Evolutionary conservation across 2,888 invertebrate genomes (phyloP).

Genomic region (Schizaphis graminum): DNA sequence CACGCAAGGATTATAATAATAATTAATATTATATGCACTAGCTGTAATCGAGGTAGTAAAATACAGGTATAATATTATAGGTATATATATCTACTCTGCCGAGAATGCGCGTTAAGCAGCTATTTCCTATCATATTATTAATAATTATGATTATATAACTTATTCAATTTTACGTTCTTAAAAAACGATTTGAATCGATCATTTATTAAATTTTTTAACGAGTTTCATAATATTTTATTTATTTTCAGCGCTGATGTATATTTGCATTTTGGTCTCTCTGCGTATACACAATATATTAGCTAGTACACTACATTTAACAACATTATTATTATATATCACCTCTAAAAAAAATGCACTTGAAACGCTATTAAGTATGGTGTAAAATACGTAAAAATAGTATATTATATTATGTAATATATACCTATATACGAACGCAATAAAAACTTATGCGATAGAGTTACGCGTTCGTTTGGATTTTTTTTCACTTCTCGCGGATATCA

Average conservation of each 20-base stretch:
- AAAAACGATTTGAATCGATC: slow-evolving; percentile 12
- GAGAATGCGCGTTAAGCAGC: neutral
- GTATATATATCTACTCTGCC: neutral
- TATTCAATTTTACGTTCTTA: neutral
- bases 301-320: neutral
- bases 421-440: neutral
- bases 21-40: slow-evolving; percentile 22
- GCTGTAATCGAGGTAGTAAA: neutral
- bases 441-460: neutral
- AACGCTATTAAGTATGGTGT: neutral
- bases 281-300: neutral
- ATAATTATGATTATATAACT: neutral
- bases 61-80: neutral
- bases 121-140: slow-evolving; percentile 9
- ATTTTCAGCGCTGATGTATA: neutral
- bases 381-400: neutral
- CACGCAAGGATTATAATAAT: slow-evolving; percentile 24
- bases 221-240: neutral
- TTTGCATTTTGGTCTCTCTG: neutral
- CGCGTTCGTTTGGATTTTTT: neutral
- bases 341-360: neutral
- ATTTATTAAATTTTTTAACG: neutral
- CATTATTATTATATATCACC: neutral
- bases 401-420: neutral
- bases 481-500: neutral